Evolutionary conservation across 2,888 invertebrate genomes (phyloP).

Genomic region (Bedellia somnulentella): DNA sequence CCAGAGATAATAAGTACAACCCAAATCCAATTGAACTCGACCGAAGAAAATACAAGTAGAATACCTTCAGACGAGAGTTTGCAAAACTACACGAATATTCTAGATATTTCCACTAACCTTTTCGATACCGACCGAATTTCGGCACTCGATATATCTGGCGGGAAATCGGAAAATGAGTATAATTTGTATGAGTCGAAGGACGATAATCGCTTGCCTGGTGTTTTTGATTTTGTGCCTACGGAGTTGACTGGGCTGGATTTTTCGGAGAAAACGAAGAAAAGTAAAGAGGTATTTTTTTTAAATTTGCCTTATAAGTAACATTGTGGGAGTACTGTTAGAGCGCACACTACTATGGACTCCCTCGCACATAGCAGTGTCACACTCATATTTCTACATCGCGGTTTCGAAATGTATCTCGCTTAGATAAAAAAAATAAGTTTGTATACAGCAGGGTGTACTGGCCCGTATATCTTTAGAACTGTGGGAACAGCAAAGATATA

Average conservation of each 20-base stretch:
- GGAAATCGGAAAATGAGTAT: slow-evolving; percentile 24
- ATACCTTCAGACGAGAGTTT: slow-evolving; percentile 35
- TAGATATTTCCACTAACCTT: slow-evolving; percentile 31
- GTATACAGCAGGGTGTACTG: too few species aligned
- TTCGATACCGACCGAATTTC: slow-evolving; percentile 33
- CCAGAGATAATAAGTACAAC: too few species aligned
- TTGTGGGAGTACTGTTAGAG: background rate
- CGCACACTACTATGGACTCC: too few species aligned
- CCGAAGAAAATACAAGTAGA: too few species aligned
- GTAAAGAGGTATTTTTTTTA: too few species aligned
- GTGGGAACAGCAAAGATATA: too few species aligned
- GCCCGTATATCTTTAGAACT: too few species aligned
- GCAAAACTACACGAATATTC: slow-evolving; percentile 27
- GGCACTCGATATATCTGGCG: slow-evolving; percentile 25
- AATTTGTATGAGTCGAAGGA: slow-evolving; percentile 20
- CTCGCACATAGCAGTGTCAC: too few species aligned
- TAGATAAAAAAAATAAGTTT: too few species aligned
- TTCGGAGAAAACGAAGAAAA: background rate
- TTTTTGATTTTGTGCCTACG: slow-evolving; percentile 5
- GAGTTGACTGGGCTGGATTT: background rate
- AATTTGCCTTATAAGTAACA: background rate
- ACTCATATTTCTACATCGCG: too few species aligned
- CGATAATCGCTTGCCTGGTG: slow-evolving; percentile 15
- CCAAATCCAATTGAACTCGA: too few species aligned
- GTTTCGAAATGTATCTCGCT: too few species aligned